phyloP scores from a whole-genome alignment of 2,797 vertebrate genomes.

The Sebastiscus albofasciatus region DNA sequence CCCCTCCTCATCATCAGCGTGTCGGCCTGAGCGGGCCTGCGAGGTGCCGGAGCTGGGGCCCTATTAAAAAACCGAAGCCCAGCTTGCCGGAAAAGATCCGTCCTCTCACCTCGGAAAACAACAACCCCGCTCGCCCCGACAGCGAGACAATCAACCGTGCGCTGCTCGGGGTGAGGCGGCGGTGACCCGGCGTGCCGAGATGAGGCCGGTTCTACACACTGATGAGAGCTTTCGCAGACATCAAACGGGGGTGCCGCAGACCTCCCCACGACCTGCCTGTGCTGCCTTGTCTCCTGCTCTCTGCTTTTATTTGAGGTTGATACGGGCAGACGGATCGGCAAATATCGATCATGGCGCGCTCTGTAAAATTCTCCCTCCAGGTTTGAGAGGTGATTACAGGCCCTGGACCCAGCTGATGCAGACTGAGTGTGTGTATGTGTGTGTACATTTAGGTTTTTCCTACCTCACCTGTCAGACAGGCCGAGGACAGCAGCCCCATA shows the following conservation, averaged over 20 bases:
- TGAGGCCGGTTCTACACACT: conserved; percentile 71
- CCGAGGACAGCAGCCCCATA: conserved; percentile 45
- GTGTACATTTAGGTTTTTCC: conserved; percentile 58
- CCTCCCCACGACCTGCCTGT: conserved; percentile 72
- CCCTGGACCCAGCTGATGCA: conserved; percentile 73
- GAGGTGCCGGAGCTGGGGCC: conserved; percentile 67
- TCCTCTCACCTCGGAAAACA: conserved; percentile 66
- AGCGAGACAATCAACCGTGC: conserved; percentile 79
- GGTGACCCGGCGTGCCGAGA: conserved; percentile 76
- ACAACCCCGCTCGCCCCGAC: conserved; percentile 68
- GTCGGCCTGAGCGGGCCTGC: conserved; percentile 62
- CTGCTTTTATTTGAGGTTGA: conserved; percentile 79
- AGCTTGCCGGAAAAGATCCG: conserved; percentile 61
- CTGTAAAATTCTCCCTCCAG: conserved; percentile 78
- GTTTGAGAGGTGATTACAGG: conserved; percentile 80
- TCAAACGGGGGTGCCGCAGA: conserved; percentile 75
- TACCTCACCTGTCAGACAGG: conserved; percentile 61
- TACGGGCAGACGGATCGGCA: conserved; percentile 75
- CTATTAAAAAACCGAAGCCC: conserved; percentile 73
- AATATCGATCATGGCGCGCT: conserved; percentile 83
- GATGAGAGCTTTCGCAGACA: conserved; percentile 82
- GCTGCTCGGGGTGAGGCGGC: conserved; percentile 70
- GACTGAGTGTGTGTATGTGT: conserved; percentile 47
- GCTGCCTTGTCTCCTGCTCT: conserved; percentile 68
- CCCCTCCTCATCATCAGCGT: conserved; percentile 70